Conservation (phyloP, 2,797 vertebrate genomes). For the Spatula clypeata region DNA sequence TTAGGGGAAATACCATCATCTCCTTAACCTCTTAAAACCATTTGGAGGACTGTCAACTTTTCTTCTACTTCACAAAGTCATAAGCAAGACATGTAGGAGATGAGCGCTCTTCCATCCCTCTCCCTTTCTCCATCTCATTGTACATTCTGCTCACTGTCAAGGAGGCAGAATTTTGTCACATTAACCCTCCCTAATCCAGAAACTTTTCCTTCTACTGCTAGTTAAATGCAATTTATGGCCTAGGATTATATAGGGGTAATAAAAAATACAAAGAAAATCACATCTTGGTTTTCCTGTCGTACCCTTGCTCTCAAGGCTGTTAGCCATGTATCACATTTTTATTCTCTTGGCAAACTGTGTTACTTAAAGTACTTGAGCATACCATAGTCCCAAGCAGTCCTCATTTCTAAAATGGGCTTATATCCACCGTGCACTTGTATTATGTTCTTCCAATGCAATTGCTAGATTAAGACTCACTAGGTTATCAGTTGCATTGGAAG, state of each 20-base stretch:
- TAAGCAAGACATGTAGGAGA: rapidly evolving
- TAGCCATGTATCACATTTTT: neutral
- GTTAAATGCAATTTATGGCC: neutral
- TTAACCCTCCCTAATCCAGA: neutral
- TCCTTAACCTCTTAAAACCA: neutral
- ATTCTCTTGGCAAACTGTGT: neutral
- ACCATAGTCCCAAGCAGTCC: neutral
- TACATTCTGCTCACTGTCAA: neutral
- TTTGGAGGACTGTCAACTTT: neutral
- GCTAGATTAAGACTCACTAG: neutral
- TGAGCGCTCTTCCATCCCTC: neutral
- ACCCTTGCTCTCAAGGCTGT: neutral
- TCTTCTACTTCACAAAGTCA: neutral
- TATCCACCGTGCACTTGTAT: neutral
- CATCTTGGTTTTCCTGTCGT: neutral
- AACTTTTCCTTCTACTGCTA: neutral
- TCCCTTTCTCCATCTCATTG: neutral
- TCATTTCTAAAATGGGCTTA: neutral
- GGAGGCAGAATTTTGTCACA: neutral
- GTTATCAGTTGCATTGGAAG: too few species aligned
- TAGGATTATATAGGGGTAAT: neutral
- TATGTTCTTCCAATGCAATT: neutral
- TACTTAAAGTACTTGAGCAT: neutral
- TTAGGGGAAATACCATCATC: neutral
- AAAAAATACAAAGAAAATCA: neutral